Conservation (phyloP, 2,113 vertebrate species). For the Tympanuchus pallidicinctus region DNA sequence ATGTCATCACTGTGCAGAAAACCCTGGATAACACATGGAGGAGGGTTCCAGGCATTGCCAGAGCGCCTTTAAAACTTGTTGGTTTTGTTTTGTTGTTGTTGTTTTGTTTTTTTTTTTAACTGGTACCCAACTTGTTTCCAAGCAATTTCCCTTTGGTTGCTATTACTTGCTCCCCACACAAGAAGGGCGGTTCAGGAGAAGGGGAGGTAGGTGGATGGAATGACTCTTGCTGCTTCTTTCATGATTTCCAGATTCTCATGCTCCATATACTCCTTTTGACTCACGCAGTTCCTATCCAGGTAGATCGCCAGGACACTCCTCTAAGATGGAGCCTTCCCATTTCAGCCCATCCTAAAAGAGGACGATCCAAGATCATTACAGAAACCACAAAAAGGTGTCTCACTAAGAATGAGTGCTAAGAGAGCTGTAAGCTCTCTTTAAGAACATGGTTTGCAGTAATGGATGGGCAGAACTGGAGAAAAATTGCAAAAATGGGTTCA, state of each 20-base stretch:
- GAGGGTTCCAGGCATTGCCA: not conserved
- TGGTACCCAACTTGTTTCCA: not conserved
- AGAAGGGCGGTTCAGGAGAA: not conserved
- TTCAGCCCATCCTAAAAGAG: constrained; percentile 15
- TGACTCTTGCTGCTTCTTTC: constrained; percentile 5
- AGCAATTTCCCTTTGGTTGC: not conserved
- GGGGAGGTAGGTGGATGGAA: not conserved
- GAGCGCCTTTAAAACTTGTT: not conserved
- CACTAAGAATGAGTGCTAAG: not conserved
- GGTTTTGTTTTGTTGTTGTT: not conserved
- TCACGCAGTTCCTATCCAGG: not conserved
- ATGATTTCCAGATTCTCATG: not conserved
- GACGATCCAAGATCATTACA: not conserved
- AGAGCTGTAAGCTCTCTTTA: not conserved
- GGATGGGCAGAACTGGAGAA: not conserved
- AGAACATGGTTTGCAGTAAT: not conserved
- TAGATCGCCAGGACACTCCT: not conserved
- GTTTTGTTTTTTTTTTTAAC: not conserved
- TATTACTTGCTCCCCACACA: not conserved
- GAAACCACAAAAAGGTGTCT: constrained; percentile 4
- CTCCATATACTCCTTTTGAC: constrained; percentile 23
- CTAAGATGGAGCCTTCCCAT: not conserved
- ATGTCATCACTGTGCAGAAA: constrained; percentile 35
- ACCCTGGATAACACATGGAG: not conserved
- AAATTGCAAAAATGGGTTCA: not conserved